Evolutionary conservation across 2,113 vertebrate species (phyloP), one percentile per base, ranked within the genome.

Genomic region (Alces alces): DNA sequence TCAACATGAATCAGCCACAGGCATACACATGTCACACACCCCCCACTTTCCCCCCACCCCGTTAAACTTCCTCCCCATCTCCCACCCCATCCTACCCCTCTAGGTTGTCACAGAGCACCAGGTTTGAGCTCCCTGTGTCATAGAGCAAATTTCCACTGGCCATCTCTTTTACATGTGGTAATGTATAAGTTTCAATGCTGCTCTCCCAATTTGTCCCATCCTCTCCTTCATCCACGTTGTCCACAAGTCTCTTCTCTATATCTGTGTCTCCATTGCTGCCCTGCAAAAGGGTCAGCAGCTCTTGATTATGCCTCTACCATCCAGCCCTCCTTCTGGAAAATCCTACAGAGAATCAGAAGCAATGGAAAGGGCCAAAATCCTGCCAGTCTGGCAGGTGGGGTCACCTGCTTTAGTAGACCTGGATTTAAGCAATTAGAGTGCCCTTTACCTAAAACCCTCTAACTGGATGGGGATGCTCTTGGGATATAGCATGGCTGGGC

Each of bases 11-110:
- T 76, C 70, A 25, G 70, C 70, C 21, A 14, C 13, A 76, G 36
- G 23, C 12, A 43, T 76, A 25, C 12, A 13, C 70, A 14, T 76
- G 66, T 70, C 19, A 23, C 0, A 1, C 47, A 50, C n/a, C n/a
- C 64, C 15, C 17, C 33, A 17, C 7, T 13, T 4, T 2, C 9
- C 10, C 36, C 2, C 11, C 6, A 11, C 21, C 11, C n/a, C 5
- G 0, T 5, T 14, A 43, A 43, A 43, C 23, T 36, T 43, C 70
- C 36, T 36, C 9, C 70, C 70, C 36, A 0, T 6, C 70, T 43
- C 70, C 70, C 36, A 25, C 21, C 70, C 36, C 19, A 43, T 14
- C 36, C 23, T 12, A 73, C 21, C 36, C 36, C 36, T 73, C 36
- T 7, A 43, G 36, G 70, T 39, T 14, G 23, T 25, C 36, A 14